Evolutionary conservation across 2,113 vertebrate species (phyloP).

Genomic region (Camarhynchus parvulus): DNA sequence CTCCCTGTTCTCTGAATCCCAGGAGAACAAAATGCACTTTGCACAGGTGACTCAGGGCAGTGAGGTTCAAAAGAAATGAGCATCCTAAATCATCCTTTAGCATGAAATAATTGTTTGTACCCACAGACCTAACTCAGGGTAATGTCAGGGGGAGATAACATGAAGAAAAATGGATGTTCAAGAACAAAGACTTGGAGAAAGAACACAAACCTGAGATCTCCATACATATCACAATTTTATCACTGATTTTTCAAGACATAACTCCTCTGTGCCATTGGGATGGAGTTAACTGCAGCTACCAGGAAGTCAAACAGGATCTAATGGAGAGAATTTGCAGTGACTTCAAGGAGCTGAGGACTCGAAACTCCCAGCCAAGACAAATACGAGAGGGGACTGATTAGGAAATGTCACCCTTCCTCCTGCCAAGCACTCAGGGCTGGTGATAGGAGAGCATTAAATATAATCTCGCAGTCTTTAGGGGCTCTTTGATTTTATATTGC

Average conservation of each 20-base stretch:
- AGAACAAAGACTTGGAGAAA: background rate
- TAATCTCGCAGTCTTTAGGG: slow-evolving; percentile 75
- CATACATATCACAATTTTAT: background rate
- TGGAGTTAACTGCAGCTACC: slow-evolving; percentile 38
- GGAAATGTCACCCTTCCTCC: slow-evolving; percentile 66
- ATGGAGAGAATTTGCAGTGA: slow-evolving; percentile 72
- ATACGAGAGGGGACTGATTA: slow-evolving; percentile 77
- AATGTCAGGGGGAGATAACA: too few relatives aligned
- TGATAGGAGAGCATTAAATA: slow-evolving; percentile 71
- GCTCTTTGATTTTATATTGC: slow-evolving; percentile 79
- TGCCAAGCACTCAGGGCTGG: slow-evolving; percentile 66
- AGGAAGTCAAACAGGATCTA: slow-evolving; percentile 77
- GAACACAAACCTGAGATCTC: background rate
- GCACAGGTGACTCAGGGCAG: background rate
- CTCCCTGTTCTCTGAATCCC: background rate
- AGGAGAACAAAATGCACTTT: background rate
- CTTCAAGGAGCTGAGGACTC: slow-evolving; percentile 77
- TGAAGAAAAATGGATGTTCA: background rate
- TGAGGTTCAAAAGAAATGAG: background rate
- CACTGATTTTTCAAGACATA: background rate
- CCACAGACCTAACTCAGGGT: background rate
- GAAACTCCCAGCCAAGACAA: slow-evolving; percentile 77
- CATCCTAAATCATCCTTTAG: background rate
- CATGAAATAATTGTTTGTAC: background rate
- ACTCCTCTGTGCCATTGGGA: background rate